These are phyloP conservation scores for Tetraodon nigroviridis DNA, from an alignment of 2,113 vertebrate genomes.

Conservation along the genomic window DNA sequence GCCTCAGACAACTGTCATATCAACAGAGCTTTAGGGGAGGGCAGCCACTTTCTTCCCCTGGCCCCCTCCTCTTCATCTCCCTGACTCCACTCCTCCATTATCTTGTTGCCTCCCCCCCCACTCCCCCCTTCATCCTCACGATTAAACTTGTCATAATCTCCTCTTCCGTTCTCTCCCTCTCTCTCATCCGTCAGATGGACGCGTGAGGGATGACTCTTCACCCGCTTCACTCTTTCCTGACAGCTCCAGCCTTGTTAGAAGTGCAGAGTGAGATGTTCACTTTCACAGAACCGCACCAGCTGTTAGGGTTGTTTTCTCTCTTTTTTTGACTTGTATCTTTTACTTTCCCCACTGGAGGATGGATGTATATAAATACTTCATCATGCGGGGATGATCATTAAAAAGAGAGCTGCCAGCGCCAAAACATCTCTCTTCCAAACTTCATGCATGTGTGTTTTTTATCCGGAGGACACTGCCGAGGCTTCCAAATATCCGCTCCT, in stretches of 20 bases:
- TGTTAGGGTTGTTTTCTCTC: slow-evolving; percentile 12
- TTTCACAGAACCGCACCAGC: slow-evolving; percentile 27
- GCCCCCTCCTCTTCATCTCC: slow-evolving; percentile 20
- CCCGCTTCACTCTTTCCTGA: slow-evolving; percentile 57
- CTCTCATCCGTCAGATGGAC: slow-evolving; percentile 37
- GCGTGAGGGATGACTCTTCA: slow-evolving; percentile 37
- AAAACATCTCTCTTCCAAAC: slow-evolving; percentile 40
- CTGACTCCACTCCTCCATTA: slow-evolving; percentile 47
- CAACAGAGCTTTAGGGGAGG: slow-evolving; percentile 43
- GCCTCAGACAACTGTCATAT: slow-evolving; percentile 57
- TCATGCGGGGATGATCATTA: slow-evolving; percentile 47
- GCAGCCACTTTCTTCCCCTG: slow-evolving; percentile 31
- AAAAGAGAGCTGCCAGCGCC: slow-evolving; percentile 25
- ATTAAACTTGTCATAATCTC: slow-evolving; percentile 47
- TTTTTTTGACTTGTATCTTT: slow-evolving; percentile 24
- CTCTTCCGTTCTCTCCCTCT: slow-evolving; percentile 23
- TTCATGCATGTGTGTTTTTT: slow-evolving; percentile 30
- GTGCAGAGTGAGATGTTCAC: slow-evolving; percentile 64
- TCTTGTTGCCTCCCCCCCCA: slow-evolving; percentile 33
- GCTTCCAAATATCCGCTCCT: slow-evolving; percentile 14
- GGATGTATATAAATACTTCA: slow-evolving; percentile 56
- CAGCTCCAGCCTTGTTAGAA: slow-evolving; percentile 72
- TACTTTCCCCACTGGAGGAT: slow-evolving; percentile 53
- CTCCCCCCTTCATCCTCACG: slow-evolving; percentile 27
- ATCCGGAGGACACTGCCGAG: slow-evolving; percentile 4